Base-by-base conservation (phyloP, 2,797 vertebrate species). In the Myotis pilosus region DNA sequence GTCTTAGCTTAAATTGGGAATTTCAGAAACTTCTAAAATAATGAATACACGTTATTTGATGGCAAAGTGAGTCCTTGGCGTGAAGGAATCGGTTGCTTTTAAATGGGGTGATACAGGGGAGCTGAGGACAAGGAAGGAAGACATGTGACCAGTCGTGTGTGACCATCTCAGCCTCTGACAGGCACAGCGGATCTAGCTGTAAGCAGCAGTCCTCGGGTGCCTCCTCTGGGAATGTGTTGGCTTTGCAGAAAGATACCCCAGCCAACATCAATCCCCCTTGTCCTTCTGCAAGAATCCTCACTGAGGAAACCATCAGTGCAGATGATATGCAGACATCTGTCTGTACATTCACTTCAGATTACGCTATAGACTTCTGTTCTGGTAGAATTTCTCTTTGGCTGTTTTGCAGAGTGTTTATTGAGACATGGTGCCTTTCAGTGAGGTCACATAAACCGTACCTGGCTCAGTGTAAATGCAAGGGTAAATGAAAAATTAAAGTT, bases 141-240 rank as follows among this genome's bases (percentile, higher is more conserved):
- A 89, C 85, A 97, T 93, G 89, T 97, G 95, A 94, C 85, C 68
- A 71, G 72, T 88, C 87, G 64, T 79, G 92, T 89, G 87, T 95
- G 96, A 92, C 87, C 92, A 36, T 80, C 95, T 97, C 30, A 1
- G 86, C 89, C 95, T 97, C 87, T 98, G 92, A 92, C 74, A 94
- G 80, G 97, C 96, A 95, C 87, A 93, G 78, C 51, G 33, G 55
- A 83, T 93, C 94, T 87, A 89, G 96, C 96, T 97, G 95, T 95
- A 93, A 97, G 97, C 78, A 87, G 97, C 95, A 95, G 94, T 98
- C 79, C 98, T 96, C 95, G 95, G 98, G 97, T 98, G 98, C 98
- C 98, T 98, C 98, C 98, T 97, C 97, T 98, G 98, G 98, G 98
- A 97, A 96, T 97, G 91, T 93, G 91, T 90, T 12, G 84, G 97